Base-by-base conservation (phyloP, 2,888 invertebrate species). In the Druceiella hillmani region DNA sequence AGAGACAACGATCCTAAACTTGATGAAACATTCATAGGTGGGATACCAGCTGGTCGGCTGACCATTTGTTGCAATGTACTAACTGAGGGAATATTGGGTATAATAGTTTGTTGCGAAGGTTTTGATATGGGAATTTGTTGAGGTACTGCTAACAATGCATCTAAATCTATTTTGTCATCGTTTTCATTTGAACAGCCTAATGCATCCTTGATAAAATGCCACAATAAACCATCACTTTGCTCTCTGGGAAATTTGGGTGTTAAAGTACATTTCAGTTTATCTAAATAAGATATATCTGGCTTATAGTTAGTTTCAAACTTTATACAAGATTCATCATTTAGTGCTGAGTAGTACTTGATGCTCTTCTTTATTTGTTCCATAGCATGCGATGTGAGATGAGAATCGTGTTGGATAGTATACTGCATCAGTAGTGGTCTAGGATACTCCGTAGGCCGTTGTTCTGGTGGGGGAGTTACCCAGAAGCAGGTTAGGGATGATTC, bases 391-490 rank as follows among this genome's bases (percentile, higher is more conserved):
- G 88, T 80, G 36, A 93, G 69, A 51, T 85, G 83, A 35, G 81
- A 80, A 54, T 94, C 93, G 52, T 89, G 84, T 3, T 83, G 68
- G 45, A 91, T 78, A 44, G 83, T 86, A 57, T 91, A 92, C 48
- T 87, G 87, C 67, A 95, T 81, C 29, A 87, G 71, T 81, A 95
- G 85, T 1, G 95, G 95, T 28, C 91, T 80, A 0, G 93, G 93
- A 61, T 93, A 92, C 62, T 94, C 94, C 36, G 87, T 82, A 6
- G 91, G 90, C 51, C 88, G 80, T 55, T 86, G 87, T 69, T 95
- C 95, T 27, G 90, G 87, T 2, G 95, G 94, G n/a, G 95, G 93
- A 70, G 90, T 81, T 3, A 94, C 91, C 94, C 95, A 95, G 62
- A 88, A 95, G 38, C 88, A 83, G 44, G 87, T 83, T 9, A 90